Evolutionary conservation across 2,113 vertebrate genomes (phyloP), one percentile per base, ranked within the genome.

Genomic region (Pyrgilauda ruficollis): DNA sequence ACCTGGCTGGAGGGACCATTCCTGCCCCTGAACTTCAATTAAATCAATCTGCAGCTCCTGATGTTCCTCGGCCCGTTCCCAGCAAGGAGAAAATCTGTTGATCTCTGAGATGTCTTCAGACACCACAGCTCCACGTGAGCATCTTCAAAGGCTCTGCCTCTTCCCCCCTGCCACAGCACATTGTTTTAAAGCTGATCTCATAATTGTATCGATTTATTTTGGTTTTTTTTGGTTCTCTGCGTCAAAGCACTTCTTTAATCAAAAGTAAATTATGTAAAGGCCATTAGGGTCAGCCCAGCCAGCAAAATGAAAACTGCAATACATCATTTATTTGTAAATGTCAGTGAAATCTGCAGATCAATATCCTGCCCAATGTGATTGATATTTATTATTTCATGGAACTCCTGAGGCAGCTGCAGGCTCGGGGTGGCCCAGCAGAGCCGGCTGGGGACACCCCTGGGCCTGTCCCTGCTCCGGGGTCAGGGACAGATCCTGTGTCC

Each of bases 231-330:
- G 69, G 84, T 86, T 97, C 93, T 94, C 75, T 72, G 96, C 94
- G 74, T 96, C 98, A 97, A 98, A 98, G 97, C 97, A 98, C 95
- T 98, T 95, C 97, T 98, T 99, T 98, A 98, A 98, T 98, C 97
- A 98, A 98, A 98, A 97, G 97, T 98, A 98, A 98, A 98, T 97
- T 98, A 98, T 97, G 97, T 97, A 98, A 98, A 98, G 98, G 98
- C 98, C 97, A 81, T 68, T 33, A 81, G 93, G 97, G 96, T 96
- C 96, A 97, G 94, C 81, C 94, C 89, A 96, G 97, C 91, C 91
- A 96, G 97, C 95, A 87, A 95, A 93, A 97, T 95, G 94, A 96
- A 97, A 96, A 94, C 97, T 95, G 97, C 97, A 97, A 98, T 98
- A 96, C 97, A 98, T 98, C 98, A 98, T 96, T 97, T 98, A 96